A percentile compares a stretch with the other conserved stretches of the same genome.
These are phyloP conservation scores for Ageneiosus marmoratus DNA, from an alignment of 2,113 vertebrate species.

Conservation along the genomic window DNA sequence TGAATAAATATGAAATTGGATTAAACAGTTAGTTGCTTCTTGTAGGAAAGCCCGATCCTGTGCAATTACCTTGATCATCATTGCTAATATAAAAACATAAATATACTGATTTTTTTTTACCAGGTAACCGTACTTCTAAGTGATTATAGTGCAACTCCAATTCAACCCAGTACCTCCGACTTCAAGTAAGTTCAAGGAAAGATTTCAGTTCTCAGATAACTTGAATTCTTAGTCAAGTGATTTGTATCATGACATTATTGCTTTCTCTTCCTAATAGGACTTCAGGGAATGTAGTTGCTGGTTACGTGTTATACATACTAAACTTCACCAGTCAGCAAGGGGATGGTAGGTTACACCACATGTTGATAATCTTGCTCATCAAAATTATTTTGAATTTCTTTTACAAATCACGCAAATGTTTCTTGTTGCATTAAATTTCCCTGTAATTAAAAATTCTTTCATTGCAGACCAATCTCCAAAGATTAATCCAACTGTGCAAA, in stretches of 20 bases:
- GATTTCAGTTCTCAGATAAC: neutral
- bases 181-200: constrained; percentile 26
- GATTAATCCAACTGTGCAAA: neutral
- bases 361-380: neutral
- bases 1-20: too few species aligned
- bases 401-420: neutral
- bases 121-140: constrained; percentile 39
- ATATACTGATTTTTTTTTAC: neutral
- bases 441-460: neutral
- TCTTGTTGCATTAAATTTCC: neutral
- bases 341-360: neutral
- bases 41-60: neutral
- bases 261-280: neutral
- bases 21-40: neutral
- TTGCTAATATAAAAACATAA: neutral
- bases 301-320: neutral
- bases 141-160: neutral
- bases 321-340: neutral
- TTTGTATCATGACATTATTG: neutral
- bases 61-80: neutral
- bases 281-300: constrained; percentile 4
- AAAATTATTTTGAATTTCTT: neutral
- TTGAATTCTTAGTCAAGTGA: neutral
- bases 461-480: neutral
- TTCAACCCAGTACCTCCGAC: neutral